Evolutionary conservation across 1,140 invertebrate genomes (phyloP).

Genomic region (Drosophila virilis): DNA sequence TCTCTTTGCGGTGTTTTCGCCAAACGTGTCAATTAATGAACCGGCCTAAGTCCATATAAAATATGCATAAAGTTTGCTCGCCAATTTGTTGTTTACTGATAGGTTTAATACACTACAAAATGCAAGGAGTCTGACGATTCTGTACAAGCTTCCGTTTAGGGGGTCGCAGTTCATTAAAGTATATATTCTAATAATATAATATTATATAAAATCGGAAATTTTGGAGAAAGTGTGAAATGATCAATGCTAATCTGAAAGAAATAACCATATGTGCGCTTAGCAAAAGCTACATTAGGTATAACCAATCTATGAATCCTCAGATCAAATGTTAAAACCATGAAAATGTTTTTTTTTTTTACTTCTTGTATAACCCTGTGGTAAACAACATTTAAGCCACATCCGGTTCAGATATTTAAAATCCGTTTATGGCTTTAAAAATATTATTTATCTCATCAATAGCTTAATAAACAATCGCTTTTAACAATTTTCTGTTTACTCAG

Average conservation of each 20-base stretch:
- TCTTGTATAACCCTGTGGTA: not conserved
- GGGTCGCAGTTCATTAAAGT: too few species aligned
- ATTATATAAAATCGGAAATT: too few species aligned
- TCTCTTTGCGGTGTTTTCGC: slow-evolving; percentile 2
- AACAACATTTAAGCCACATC: not conserved
- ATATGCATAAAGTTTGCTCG: slow-evolving; percentile 50
- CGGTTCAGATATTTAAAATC: not conserved
- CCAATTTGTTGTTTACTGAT: slow-evolving; percentile 47
- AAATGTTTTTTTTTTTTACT: not conserved
- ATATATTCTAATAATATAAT: too few species aligned
- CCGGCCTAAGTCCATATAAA: slow-evolving; percentile 40
- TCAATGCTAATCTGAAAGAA: too few species aligned
- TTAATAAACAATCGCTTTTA: not conserved
- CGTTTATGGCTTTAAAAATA: not conserved
- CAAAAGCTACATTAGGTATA: too few species aligned
- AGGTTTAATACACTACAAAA: slow-evolving; percentile 30
- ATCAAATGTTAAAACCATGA: not conserved
- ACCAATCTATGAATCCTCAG: too few species aligned
- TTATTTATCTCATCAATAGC: not conserved
- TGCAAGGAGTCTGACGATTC: not conserved
- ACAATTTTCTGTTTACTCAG: not conserved
- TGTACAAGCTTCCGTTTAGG: slow-evolving; percentile 1
- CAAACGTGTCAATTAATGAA: slow-evolving; percentile 61
- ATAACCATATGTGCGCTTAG: too few species aligned
- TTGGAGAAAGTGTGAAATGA: too few species aligned